Percentiles rank a stretch among this genome's conserved stretches.
Evolutionary conservation across 2,113 vertebrate genomes (phyloP).

Genomic region (Chauna torquata): DNA sequence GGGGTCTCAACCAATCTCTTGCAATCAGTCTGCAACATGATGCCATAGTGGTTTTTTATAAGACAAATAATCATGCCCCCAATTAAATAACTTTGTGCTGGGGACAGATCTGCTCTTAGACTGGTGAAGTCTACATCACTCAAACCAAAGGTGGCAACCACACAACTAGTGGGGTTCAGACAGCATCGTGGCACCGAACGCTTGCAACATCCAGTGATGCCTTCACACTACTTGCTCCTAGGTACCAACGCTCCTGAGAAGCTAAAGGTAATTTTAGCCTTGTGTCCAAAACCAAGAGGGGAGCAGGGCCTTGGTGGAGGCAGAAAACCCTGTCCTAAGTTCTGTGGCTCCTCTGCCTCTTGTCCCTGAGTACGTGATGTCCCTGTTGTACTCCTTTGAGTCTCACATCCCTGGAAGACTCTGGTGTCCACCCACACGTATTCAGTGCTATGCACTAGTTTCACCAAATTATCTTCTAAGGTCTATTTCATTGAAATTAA

Average conservation of each 20-base stretch:
- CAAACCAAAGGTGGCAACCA: neutral
- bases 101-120: neutral
- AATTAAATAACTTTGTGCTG: neutral
- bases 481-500: constrained; percentile 21
- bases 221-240: neutral
- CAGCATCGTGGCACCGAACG: neutral
- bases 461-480: neutral
- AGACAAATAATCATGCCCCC: neutral
- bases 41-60: neutral
- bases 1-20: neutral
- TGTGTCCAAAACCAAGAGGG: neutral
- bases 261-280: neutral
- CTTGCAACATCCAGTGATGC: neutral
- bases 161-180: neutral
- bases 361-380: neutral
- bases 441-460: neutral
- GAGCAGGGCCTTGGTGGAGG: neutral
- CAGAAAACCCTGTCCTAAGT: neutral
- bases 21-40: neutral
- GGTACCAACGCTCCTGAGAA: neutral
- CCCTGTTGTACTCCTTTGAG: neutral
- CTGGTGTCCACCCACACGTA: neutral
- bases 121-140: neutral
- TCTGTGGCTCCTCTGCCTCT: neutral
- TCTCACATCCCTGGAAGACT: neutral